Evolutionary conservation across 2,797 vertebrate genomes (phyloP).

Genomic region (Poeciliopsis gracilis): DNA sequence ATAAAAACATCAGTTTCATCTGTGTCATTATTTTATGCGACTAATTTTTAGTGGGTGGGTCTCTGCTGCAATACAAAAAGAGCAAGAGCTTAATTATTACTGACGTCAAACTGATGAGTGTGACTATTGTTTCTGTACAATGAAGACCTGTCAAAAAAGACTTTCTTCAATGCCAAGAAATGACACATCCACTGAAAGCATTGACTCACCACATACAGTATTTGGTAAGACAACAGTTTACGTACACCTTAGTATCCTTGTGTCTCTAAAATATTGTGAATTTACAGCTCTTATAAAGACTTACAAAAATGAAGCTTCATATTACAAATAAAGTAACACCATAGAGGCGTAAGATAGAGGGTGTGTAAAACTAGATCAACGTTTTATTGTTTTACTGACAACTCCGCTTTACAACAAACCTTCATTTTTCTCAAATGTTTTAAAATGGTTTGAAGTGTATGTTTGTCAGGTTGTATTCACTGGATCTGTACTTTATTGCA

Average conservation of each 20-base stretch:
- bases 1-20: conserved; percentile 13
- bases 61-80: conserved; percentile 42
- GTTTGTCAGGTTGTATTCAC: background rate
- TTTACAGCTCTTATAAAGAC: background rate
- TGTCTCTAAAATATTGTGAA: background rate
- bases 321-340: background rate
- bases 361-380: background rate
- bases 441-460: background rate
- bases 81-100: conserved; percentile 49
- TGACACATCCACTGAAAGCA: conserved; percentile 43
- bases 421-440: background rate
- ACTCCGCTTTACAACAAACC: background rate
- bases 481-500: conserved; percentile 7
- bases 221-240: conserved; percentile 33
- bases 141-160: conserved; percentile 33
- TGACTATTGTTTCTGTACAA: conserved; percentile 59
- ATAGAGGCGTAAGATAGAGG: background rate
- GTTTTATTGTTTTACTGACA: background rate
- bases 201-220: conserved; percentile 31
- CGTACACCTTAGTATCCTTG: conserved; percentile 26
- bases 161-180: conserved; percentile 30
- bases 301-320: background rate
- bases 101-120: conserved; percentile 56
- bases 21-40: conserved; percentile 23
- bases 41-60: conserved; percentile 26